Evolutionary conservation across 2,797 vertebrate species (phyloP).

Genomic region (Rhinogobio ventralis): DNA sequence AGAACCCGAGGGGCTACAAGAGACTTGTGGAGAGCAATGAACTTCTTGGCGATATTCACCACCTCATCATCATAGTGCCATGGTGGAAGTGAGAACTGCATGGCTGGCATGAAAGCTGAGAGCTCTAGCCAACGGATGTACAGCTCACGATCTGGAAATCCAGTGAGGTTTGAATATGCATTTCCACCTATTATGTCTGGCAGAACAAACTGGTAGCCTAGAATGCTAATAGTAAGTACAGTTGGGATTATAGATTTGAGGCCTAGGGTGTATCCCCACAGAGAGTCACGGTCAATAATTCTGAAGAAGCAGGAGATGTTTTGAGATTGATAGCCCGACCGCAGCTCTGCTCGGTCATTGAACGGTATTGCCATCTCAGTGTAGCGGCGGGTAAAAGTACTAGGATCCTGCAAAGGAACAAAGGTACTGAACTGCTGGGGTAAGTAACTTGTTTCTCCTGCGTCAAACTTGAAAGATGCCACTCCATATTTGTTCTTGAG

Average conservation of each 20-base stretch:
- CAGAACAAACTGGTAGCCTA: conserved; percentile 89
- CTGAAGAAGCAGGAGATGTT: conserved; percentile 97
- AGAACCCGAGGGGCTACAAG: conserved; percentile 89
- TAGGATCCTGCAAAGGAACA: conserved; percentile 83
- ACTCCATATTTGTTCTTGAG: conserved; percentile 84
- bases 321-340: conserved; percentile 90
- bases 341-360: conserved; percentile 85
- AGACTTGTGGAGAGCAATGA: conserved; percentile 83
- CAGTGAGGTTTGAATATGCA: conserved; percentile 76
- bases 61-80: conserved; percentile 91
- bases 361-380: conserved; percentile 88
- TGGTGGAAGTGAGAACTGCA: conserved; percentile 95
- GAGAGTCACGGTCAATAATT: conserved; percentile 91
- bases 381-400: conserved; percentile 88
- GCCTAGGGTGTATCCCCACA: conserved; percentile 93
- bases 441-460: conserved; percentile 91
- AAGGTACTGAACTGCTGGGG: conserved; percentile 88
- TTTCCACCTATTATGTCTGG: conserved; percentile 92
- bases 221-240: conserved; percentile 82
- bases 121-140: conserved; percentile 96
- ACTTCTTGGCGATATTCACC: conserved; percentile 88
- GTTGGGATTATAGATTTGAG: conserved; percentile 94
- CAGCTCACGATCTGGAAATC: conserved; percentile 87
- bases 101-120: conserved; percentile 93
- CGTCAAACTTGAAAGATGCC: conserved; percentile 93